phyloP scores from a whole-genome alignment of 2,888 invertebrate genomes.

The Eumerus sabulonum region DNA sequence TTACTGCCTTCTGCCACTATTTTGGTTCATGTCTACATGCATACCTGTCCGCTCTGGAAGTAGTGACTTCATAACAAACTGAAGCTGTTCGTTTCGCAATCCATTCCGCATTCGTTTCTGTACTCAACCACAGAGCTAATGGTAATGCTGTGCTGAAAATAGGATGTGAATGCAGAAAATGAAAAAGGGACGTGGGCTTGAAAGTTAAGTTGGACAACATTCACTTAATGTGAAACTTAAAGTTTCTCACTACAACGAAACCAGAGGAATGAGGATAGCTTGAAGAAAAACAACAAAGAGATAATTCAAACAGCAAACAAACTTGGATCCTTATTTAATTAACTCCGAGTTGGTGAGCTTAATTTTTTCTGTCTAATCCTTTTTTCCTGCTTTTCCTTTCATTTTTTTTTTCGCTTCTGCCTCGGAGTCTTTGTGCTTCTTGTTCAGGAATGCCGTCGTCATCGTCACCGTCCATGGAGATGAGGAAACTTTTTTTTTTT shows the following conservation, averaged over 20 bases:
- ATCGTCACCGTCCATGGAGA: constrained; percentile 6
- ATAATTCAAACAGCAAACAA: constrained; percentile 58
- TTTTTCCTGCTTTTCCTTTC: neutral
- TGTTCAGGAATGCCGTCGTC: too few relatives aligned
- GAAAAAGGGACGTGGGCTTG: neutral
- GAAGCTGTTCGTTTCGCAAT: constrained; percentile 44
- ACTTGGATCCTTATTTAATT: constrained; percentile 59
- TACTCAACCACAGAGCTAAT: constrained; percentile 35
- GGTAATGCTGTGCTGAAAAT: neutral
- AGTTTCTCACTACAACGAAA: constrained; percentile 19
- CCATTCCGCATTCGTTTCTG: constrained; percentile 29
- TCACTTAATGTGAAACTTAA: constrained; percentile 40
- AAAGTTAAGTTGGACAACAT: constrained; percentile 26
- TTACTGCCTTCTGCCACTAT: too few relatives aligned
- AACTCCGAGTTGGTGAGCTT: constrained; percentile 43
- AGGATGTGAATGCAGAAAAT: neutral
- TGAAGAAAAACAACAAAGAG: constrained; percentile 34
- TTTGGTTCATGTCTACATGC: too few relatives aligned
- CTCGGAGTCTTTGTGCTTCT: too few relatives aligned
- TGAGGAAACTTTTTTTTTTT: neutral
- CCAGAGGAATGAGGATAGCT: constrained; percentile 32
- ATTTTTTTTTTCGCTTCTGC: too few relatives aligned
- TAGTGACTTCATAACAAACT: too few relatives aligned
- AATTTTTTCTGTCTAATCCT: constrained; percentile 11
- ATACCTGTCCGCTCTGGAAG: too few relatives aligned